Percentiles rank a stretch among this genome's conserved stretches.
Evolutionary conservation across 2,113 vertebrate species (phyloP).

Genomic region (Passer domesticus): DNA sequence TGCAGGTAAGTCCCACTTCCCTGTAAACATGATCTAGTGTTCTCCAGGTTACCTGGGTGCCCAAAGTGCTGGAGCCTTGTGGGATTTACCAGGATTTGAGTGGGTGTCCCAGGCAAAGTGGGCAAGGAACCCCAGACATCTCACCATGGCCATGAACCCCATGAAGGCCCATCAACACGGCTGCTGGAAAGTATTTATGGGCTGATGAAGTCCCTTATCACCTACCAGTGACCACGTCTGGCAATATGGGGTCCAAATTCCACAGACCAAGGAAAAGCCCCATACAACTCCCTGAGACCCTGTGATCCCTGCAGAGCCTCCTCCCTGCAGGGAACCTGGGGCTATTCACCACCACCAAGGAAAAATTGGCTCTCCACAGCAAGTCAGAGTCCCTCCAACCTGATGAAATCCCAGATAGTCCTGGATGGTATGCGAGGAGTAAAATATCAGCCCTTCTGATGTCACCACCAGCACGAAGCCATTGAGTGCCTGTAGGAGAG

Average conservation of each 20-base stretch:
- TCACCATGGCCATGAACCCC: background rate
- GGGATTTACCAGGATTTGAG: background rate
- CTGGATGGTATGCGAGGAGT: constrained; percentile 78
- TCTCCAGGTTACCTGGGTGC: background rate
- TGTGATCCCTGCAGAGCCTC: background rate
- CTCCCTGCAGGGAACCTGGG: background rate
- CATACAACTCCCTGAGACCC: background rate
- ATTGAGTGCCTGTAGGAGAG: constrained; percentile 71
- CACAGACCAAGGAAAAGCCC: background rate
- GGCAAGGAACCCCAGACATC: background rate
- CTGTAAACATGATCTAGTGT: background rate
- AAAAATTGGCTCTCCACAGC: background rate
- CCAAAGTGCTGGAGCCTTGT: background rate
- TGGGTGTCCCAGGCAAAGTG: background rate
- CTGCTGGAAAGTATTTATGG: background rate
- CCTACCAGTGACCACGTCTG: rapidly evolving
- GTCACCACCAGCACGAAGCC: constrained; percentile 79
- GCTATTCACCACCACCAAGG: background rate
- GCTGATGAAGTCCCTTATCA: background rate
- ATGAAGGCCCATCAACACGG: rapidly evolving
- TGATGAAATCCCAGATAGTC: constrained; percentile 82
- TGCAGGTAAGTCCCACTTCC: background rate
- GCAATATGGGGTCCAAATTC: rapidly evolving
- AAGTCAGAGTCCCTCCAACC: constrained; percentile 46
- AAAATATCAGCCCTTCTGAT: constrained; percentile 76